These are phyloP conservation scores for Drosophila nasuta DNA, from an alignment of 1,140 invertebrate species.

Conservation along the genomic window DNA sequence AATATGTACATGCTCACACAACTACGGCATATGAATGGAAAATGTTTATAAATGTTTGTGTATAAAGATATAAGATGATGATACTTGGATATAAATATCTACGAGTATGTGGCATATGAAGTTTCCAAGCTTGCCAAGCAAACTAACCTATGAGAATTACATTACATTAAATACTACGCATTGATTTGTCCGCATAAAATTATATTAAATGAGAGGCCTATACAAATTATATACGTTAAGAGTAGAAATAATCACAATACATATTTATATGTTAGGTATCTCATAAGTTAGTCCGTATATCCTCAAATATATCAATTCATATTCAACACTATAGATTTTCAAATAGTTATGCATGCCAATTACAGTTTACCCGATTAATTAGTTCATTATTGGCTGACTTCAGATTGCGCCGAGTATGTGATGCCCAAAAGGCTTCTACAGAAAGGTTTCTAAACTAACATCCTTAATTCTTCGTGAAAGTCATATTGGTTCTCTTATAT, in stretches of 20 bases:
- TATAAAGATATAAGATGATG: constrained; percentile 3
- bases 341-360: constrained; percentile 1
- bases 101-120: constrained; percentile 4
- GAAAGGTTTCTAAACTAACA: background rate
- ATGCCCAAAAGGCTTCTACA: background rate
- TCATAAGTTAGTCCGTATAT: too few species aligned
- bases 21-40: background rate
- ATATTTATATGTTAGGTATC: background rate
- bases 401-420: background rate
- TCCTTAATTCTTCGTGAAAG: background rate
- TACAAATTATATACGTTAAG: constrained; percentile 23
- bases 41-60: constrained; percentile 10
- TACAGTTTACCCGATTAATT: background rate
- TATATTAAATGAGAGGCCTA: constrained; percentile 24
- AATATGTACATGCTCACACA: background rate
- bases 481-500: background rate
- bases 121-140: constrained; percentile 11
- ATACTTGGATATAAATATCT: background rate
- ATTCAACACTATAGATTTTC: background rate
- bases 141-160: constrained; percentile 16
- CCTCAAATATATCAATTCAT: constrained; percentile 1
- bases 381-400: background rate
- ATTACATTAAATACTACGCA: constrained; percentile 20
- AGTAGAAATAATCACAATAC: constrained; percentile 5
- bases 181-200: constrained; percentile 22